Base-by-base conservation (phyloP, 2,113 vertebrate species). In the Gila orcuttii region DNA sequence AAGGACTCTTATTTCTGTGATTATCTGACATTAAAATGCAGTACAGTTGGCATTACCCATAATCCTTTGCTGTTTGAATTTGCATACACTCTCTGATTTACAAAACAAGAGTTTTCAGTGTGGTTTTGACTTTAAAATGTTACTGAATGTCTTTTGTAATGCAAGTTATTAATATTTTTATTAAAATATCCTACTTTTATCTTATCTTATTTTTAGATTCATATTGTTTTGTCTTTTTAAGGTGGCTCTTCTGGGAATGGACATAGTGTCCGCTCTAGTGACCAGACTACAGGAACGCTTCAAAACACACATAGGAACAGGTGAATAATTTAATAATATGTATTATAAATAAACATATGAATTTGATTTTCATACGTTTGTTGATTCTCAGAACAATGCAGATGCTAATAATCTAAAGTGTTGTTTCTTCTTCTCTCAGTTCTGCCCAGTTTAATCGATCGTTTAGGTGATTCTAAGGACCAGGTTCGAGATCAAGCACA, bases 401-500 rank as follows among this genome's bases (percentile, higher is more conserved):
- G 19, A 57, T 23, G 21, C 12, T 17, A 42, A n/a, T 60, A 12
- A 19, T 62, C 5, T 79, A 21, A 69, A 19, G 15, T 4, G 12
- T 31, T 31, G 19, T 19, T 36, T 82, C 66, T 69, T 33, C 17
- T 12, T 47, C 25, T 62, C 77, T 62, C 89, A 99, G 98, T 98
- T 89, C 91, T 99, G 91, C 97, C 97, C 2, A 98, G 97, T 92
- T 94, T 99, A 87, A 96, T 98, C 3, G 98, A 99, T 90, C 96
- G 98, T n/a, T 89, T 99, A 76, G 98, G 98, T 64, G 98, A 99
- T 82, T 93, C 97, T 39, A 99, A 98, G 88, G 98, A 99, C 90
- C 97, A 96, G 0, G 98, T 99, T 31, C 93, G 98, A 86, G 98
- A 99, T 75, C 97, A 99, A 92, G 97, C 97, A 93, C 98, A 98